A percentile compares a stretch with the other conserved stretches of the same genome.
phyloP scores from a whole-genome alignment of 2,797 vertebrate genomes.

The Hemitrygon akajei region DNA sequence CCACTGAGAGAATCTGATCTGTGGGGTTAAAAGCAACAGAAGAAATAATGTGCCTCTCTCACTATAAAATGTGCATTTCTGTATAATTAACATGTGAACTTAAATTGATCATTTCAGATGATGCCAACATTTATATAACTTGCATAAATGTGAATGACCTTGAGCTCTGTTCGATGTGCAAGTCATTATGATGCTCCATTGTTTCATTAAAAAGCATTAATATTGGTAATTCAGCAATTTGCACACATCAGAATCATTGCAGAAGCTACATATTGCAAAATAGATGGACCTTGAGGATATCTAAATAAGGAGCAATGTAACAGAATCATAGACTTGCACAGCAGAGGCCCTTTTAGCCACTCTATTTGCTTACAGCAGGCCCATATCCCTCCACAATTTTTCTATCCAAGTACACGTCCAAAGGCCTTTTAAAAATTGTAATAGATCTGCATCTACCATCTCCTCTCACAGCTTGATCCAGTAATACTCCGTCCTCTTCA shows the following conservation, averaged over 20 bases:
- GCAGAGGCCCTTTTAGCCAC: too few species aligned
- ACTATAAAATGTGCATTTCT: background rate
- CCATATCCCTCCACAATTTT: too few species aligned
- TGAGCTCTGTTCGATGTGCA: background rate
- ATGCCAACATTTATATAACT: too few species aligned
- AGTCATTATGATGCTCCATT: background rate
- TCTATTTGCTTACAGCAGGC: too few species aligned
- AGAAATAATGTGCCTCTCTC: background rate
- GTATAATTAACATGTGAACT: background rate
- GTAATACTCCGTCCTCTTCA: too few species aligned
- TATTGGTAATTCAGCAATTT: background rate
- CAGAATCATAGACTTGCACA: too few species aligned
- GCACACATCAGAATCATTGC: background rate
- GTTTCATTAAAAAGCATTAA: background rate
- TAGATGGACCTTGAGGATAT: background rate
- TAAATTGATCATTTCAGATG: background rate
- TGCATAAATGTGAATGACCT: too few species aligned
- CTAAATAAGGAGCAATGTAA: background rate
- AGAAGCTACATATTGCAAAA: background rate
- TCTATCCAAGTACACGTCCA: too few species aligned
- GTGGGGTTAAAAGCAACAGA: background rate
- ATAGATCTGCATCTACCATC: too few species aligned
- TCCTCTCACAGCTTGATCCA: too few species aligned
- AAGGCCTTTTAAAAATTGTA: too few species aligned
- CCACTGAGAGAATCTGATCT: background rate